phyloP scores from a whole-genome alignment of 2,113 vertebrate species.

The Hippocampus abdominalis region DNA sequence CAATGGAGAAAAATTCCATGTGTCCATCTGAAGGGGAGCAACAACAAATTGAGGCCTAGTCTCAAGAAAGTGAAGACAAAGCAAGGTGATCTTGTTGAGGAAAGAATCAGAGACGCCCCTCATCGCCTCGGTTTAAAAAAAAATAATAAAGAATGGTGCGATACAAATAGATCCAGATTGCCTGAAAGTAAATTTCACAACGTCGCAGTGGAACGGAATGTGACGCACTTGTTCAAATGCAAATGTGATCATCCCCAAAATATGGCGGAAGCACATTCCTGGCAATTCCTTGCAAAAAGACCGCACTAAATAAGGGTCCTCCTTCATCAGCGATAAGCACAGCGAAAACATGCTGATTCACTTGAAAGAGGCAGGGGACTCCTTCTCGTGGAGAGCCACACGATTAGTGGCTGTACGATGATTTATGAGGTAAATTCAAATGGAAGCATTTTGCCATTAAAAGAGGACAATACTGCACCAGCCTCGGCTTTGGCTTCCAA shows the following conservation, averaged over 20 bases:
- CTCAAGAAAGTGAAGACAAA: constrained; percentile 38
- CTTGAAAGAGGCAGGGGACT: constrained; percentile 13
- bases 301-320: constrained; percentile 15
- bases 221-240: constrained; percentile 11
- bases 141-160: not conserved
- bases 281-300: not conserved
- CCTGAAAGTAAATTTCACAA: not conserved
- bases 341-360: constrained; percentile 46
- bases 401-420: constrained; percentile 48
- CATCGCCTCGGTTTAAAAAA: not conserved
- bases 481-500: constrained; percentile 42
- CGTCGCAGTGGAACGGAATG: not conserved
- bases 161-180: not conserved
- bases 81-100: constrained; percentile 1
- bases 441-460: constrained; percentile 65
- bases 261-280: constrained; percentile 12
- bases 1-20: constrained; percentile 48
- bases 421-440: constrained; percentile 62
- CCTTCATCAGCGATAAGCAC: constrained; percentile 21
- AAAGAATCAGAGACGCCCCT: not conserved
- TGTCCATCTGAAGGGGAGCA: constrained; percentile 45
- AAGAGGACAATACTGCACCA: constrained; percentile 51
- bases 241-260: constrained; percentile 16
- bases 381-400: constrained; percentile 27
- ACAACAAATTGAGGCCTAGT: constrained; percentile 59